phyloP scores from a whole-genome alignment of 2,113 vertebrate genomes.

The Labrus mixtus region DNA sequence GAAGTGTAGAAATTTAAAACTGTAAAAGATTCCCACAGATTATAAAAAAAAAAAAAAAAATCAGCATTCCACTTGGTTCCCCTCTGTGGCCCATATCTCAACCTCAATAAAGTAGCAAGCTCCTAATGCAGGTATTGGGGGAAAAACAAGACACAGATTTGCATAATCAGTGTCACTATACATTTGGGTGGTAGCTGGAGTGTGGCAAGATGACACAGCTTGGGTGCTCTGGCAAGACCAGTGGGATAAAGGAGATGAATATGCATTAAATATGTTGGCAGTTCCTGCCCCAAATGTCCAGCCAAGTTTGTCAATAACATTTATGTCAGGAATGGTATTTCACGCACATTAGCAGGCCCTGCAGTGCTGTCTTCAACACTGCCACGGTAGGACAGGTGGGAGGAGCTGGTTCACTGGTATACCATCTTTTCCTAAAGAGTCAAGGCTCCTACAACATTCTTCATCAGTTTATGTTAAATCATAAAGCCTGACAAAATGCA shows the following conservation, averaged over 20 bases:
- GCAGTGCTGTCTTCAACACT: constrained; percentile 59
- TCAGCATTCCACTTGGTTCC: constrained; percentile 54
- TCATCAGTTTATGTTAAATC: constrained; percentile 28
- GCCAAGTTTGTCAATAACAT: constrained; percentile 85
- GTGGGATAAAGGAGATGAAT: constrained; percentile 83
- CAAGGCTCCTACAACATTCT: constrained; percentile 33
- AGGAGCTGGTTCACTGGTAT: constrained; percentile 45
- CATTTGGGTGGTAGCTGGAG: constrained; percentile 84
- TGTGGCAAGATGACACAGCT: constrained; percentile 84
- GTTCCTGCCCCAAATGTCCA: constrained; percentile 83
- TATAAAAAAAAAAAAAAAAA: constrained; percentile 54
- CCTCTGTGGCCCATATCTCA: constrained; percentile 72
- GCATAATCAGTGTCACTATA: constrained; percentile 90
- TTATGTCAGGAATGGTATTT: constrained; percentile 79
- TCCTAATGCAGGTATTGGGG: constrained; percentile 83
- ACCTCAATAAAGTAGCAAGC: constrained; percentile 79
- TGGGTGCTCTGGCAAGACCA: constrained; percentile 75
- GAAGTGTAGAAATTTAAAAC: constrained; percentile 69
- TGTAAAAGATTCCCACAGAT: constrained; percentile 79
- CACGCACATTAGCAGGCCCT: constrained; percentile 76
- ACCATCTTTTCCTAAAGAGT: constrained; percentile 47
- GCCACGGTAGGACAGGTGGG: constrained; percentile 62
- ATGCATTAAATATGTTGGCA: constrained; percentile 79
- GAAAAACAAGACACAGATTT: constrained; percentile 85
- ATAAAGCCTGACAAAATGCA: constrained; percentile 37